These are phyloP conservation scores for Meandrina meandrites DNA, from an alignment of 92 coral and sea anemone genomes.

Conservation along the genomic window DNA sequence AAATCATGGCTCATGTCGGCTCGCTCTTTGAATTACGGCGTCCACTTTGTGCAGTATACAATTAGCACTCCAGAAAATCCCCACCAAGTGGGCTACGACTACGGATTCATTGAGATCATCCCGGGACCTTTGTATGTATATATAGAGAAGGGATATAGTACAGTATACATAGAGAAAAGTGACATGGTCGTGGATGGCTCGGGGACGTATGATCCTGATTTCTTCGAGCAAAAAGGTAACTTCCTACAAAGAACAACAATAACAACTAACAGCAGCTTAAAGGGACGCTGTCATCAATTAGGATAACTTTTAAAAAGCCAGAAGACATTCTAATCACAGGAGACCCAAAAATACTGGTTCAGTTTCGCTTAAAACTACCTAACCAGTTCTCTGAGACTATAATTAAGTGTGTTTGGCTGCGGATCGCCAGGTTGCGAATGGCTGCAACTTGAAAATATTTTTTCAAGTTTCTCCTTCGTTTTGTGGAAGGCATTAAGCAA, in stretches of 20 bases:
- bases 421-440: too few relatives aligned
- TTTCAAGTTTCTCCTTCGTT: too few relatives aligned
- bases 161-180: constrained; percentile 39
- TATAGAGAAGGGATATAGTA: constrained; percentile 48
- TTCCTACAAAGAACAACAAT: too few relatives aligned
- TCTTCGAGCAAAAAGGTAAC: constrained; percentile 14
- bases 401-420: too few relatives aligned
- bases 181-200: constrained; percentile 37
- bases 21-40: constrained; percentile 53
- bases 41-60: constrained; percentile 52
- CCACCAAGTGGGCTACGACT: constrained; percentile 17
- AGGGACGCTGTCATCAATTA: too few relatives aligned
- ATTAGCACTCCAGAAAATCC: background rate
- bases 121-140: constrained; percentile 53
- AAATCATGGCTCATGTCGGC: constrained; percentile 18
- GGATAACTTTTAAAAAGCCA: too few relatives aligned
- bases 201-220: constrained; percentile 68
- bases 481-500: too few relatives aligned
- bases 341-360: too few relatives aligned
- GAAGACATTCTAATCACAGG: too few relatives aligned
- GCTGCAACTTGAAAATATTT: too few relatives aligned
- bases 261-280: background rate
- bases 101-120: constrained; percentile 52
- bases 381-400: too few relatives aligned
- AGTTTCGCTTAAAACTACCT: too few relatives aligned